These are phyloP conservation scores for Platanista minor DNA, from an alignment of 2,113 vertebrate species.

Conservation along the genomic window DNA sequence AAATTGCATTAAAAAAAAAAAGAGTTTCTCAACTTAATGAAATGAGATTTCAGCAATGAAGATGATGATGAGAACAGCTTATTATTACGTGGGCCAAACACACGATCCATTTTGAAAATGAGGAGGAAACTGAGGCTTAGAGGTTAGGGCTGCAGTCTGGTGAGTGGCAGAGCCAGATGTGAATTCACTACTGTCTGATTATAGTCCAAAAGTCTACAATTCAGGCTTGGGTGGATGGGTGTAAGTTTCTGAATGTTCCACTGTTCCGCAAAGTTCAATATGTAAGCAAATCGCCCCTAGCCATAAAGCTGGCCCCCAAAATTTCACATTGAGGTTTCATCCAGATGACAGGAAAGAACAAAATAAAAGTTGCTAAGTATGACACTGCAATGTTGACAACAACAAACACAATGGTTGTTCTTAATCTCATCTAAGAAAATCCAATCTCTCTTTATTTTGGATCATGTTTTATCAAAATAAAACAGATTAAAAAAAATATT, in stretches of 20 bases:
- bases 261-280: not conserved
- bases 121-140: not conserved
- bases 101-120: not conserved
- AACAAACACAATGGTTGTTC: not conserved
- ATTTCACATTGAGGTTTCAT: not conserved
- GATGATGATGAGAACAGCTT: not conserved
- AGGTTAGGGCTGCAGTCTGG: not conserved
- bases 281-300: not conserved
- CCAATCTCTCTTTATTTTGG: not conserved
- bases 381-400: not conserved
- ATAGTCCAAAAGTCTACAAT: not conserved
- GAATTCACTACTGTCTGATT: not conserved
- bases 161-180: not conserved
- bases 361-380: not conserved
- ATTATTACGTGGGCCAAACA: not conserved
- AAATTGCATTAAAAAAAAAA: not conserved
- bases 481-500: not conserved
- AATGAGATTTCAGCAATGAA: not conserved
- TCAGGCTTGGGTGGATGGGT: not conserved
- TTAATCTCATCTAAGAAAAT: not conserved
- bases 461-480: not conserved
- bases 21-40: not conserved
- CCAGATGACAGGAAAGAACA: not conserved
- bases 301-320: not conserved
- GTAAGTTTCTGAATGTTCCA: not conserved